These are phyloP conservation scores for Micromesistius poutassou DNA, from an alignment of 2,797 vertebrate species.

Conservation along the genomic window DNA sequence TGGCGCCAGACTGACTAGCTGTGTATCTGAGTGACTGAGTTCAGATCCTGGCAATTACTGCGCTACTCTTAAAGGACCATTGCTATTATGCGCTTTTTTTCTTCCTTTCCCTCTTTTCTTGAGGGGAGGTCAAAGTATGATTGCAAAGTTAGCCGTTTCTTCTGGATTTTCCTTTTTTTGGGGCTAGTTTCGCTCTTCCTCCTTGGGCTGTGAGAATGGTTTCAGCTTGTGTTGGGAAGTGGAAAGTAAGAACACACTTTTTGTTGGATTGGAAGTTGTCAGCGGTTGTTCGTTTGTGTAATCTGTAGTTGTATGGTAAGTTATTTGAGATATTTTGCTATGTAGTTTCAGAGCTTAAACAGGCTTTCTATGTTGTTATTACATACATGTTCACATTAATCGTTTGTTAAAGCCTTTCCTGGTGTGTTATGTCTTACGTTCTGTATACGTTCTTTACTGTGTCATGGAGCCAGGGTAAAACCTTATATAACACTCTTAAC, in stretches of 20 bases:
- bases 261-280: neutral
- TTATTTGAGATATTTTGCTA: neutral
- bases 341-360: neutral
- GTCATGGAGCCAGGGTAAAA: neutral
- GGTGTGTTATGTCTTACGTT: neutral
- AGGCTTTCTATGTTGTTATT: neutral
- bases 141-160: conserved; percentile 56
- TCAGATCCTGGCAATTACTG: conserved; percentile 93
- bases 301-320: neutral
- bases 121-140: conserved; percentile 70
- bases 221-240: neutral
- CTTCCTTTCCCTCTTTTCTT: conserved; percentile 55
- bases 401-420: neutral
- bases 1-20: conserved; percentile 95
- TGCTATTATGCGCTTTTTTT: conserved; percentile 70
- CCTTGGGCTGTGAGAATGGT: neutral
- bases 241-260: neutral
- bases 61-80: conserved; percentile 91
- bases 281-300: neutral
- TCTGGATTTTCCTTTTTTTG: neutral
- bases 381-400: neutral
- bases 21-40: conserved; percentile 90
- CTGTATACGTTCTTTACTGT: neutral
- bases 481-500: neutral
- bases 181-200: conserved; percentile 34